A percentile compares a stretch with the other conserved stretches of the same genome.
Evolutionary conservation across 2,888 invertebrate genomes (phyloP).

Genomic region (Schizaphis graminum): DNA sequence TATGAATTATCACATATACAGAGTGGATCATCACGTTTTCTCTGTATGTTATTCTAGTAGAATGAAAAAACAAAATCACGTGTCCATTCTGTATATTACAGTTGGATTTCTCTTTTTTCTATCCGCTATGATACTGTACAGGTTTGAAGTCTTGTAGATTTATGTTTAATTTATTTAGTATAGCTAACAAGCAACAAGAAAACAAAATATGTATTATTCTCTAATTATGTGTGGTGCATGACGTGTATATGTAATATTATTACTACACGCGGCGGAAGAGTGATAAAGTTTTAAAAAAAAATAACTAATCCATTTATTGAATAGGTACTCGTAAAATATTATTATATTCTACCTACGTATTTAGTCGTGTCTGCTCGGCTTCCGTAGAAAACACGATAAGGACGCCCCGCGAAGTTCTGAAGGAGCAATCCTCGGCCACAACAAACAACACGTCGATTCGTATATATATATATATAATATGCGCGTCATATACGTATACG

Average conservation of each 20-base stretch:
- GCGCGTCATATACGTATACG: neutral
- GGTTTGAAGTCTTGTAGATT: neutral
- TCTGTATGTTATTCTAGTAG: neutral
- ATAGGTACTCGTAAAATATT: neutral
- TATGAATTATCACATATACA: neutral
- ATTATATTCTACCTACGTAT: neutral
- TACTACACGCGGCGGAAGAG: neutral
- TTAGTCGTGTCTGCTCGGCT: neutral
- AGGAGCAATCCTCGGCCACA: neutral
- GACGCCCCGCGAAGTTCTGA: slow-evolving; percentile 13
- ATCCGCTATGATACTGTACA: neutral
- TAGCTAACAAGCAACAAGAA: neutral
- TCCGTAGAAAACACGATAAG: slow-evolving; percentile 51
- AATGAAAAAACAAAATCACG: neutral
- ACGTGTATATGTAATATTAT: neutral
- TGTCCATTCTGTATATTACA: neutral
- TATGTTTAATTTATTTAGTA: neutral
- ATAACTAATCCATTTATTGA: slow-evolving; percentile 22
- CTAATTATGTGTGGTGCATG: neutral
- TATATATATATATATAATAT: neutral
- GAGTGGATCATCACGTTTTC: neutral
- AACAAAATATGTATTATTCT: neutral
- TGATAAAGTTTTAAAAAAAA: neutral
- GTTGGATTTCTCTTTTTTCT: neutral
- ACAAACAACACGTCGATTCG: slow-evolving; percentile 7